Conservation (phyloP, 2,888 invertebrate species). For the Campoplex capitator region DNA sequence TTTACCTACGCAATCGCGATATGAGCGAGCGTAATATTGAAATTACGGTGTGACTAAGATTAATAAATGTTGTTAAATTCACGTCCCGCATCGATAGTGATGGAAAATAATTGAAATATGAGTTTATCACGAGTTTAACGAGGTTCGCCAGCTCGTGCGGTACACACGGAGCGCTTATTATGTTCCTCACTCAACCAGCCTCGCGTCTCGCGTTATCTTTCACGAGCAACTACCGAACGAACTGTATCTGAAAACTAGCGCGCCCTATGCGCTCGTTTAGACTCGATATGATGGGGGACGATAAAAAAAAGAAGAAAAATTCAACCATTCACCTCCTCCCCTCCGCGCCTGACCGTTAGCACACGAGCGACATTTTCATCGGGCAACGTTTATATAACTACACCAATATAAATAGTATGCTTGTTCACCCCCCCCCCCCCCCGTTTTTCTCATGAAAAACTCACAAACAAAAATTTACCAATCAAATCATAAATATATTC, state of each 20-base stretch:
- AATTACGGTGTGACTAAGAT: conserved; percentile 35
- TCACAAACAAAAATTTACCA: too few relatives aligned
- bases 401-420: not conserved
- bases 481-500: too few relatives aligned
- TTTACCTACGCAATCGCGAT: conserved; percentile 36
- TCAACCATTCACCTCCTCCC: not conserved
- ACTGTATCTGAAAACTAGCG: conserved; percentile 19
- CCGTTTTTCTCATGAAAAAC: too few relatives aligned
- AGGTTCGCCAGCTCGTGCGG: conserved; percentile 16
- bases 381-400: conserved; percentile 20
- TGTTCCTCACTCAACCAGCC: not conserved
- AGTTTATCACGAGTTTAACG: conserved; percentile 10
- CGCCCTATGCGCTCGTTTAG: not conserved
- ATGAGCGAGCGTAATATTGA: conserved; percentile 14
- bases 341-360: not conserved
- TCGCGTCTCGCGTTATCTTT: not conserved
- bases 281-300: not conserved
- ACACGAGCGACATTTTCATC: conserved; percentile 7
- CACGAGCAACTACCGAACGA: not conserved
- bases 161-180: not conserved
- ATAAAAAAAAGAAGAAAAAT: not conserved
- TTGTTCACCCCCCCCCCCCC: too few relatives aligned
- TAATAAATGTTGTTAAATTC: conserved; percentile 20
- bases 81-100: conserved; percentile 44
- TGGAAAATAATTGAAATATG: not conserved